Evolutionary conservation across 2,888 invertebrate species (phyloP).

Genomic region (Phrixothrix hirtus): DNA sequence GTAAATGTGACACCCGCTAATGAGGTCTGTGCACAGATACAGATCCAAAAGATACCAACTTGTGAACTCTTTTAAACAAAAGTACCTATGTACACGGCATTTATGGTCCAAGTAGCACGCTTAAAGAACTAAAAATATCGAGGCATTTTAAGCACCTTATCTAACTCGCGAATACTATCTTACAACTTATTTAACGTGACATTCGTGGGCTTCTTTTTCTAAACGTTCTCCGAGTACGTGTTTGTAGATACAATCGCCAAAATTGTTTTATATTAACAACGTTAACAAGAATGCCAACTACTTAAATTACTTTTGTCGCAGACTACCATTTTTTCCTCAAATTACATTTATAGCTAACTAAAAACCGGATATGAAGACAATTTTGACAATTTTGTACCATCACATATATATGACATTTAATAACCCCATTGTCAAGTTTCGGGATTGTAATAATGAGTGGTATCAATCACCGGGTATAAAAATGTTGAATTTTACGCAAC

Average conservation of each 20-base stretch:
- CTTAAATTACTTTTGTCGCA: too few relatives aligned
- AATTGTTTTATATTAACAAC: too few relatives aligned
- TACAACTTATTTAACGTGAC: conserved; percentile 42
- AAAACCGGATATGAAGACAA: too few relatives aligned
- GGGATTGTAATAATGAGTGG: too few relatives aligned
- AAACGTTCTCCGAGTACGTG: neutral
- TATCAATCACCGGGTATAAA: too few relatives aligned
- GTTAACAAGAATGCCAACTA: too few relatives aligned
- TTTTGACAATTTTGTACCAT: too few relatives aligned
- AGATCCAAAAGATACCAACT: conserved; percentile 37
- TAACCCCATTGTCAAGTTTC: too few relatives aligned
- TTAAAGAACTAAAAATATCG: conserved; percentile 20
- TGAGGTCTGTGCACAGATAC: conserved; percentile 42
- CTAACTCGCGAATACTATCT: conserved; percentile 33
- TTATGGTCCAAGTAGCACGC: conserved; percentile 18
- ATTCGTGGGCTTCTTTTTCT: conserved; percentile 8
- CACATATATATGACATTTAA: too few relatives aligned
- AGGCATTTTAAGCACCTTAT: conserved; percentile 31
- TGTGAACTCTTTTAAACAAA: conserved; percentile 36
- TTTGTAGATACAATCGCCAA: neutral
- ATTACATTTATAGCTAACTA: too few relatives aligned
- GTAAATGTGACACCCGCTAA: conserved; percentile 48
- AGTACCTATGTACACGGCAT: conserved; percentile 12
- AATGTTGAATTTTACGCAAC: too few relatives aligned
- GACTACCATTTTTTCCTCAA: too few relatives aligned